Percentiles rank a stretch among this genome's conserved stretches.
Conservation (phyloP, 2,797 vertebrate genomes). For the Sebastes diaconus region DNA sequence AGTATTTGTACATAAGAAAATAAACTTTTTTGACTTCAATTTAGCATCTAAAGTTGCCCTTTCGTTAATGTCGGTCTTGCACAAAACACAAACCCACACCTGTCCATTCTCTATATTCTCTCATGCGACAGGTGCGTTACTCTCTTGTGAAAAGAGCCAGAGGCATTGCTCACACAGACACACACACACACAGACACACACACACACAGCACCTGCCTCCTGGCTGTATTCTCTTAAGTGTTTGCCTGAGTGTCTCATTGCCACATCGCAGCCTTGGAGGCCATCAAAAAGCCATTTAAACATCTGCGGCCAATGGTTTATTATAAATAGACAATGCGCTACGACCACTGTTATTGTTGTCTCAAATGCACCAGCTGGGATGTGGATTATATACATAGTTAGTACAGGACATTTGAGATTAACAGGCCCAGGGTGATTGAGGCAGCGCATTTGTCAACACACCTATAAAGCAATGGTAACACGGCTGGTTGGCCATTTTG, state of each 20-base stretch:
- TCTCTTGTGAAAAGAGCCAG: conserved; percentile 30
- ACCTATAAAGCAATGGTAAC: not conserved
- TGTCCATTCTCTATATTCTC: conserved; percentile 33
- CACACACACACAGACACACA: not conserved
- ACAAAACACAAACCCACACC: conserved; percentile 12
- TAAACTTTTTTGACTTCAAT: not conserved
- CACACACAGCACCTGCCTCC: conserved; percentile 36
- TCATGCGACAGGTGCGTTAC: conserved; percentile 49
- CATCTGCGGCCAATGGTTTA: conserved; percentile 64
- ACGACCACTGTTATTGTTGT: conserved; percentile 33
- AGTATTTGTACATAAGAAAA: not conserved
- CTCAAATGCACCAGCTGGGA: conserved; percentile 36
- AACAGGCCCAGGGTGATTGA: conserved; percentile 25
- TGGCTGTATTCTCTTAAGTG: conserved; percentile 48
- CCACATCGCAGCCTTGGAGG: conserved; percentile 30
- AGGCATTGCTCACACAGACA: conserved; percentile 27
- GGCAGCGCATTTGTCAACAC: conserved; percentile 35
- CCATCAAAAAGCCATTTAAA: conserved; percentile 67
- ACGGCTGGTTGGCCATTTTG: not conserved
- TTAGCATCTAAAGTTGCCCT: not conserved
- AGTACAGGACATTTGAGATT: conserved; percentile 22
- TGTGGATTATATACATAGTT: conserved; percentile 24
- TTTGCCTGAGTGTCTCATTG: conserved; percentile 46
- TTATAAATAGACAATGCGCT: conserved; percentile 65
- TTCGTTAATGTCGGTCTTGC: not conserved